phyloP scores from a whole-genome alignment of 2,797 vertebrate genomes.

The Gallinago stenura region DNA sequence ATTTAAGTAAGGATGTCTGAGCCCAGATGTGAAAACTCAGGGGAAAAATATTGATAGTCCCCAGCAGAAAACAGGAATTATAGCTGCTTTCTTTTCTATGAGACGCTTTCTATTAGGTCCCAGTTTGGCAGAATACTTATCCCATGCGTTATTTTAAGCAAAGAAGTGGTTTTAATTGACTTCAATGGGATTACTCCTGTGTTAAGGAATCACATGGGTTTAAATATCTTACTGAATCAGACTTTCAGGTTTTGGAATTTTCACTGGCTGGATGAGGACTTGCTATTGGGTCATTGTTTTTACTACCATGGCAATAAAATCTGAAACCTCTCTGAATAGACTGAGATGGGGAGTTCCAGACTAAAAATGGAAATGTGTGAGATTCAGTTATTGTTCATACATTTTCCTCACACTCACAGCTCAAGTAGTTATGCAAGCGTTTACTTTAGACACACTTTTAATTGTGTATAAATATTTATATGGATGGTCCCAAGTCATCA shows the following conservation, averaged over 20 bases:
- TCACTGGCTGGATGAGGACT: constrained; percentile 21
- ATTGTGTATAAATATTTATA: neutral
- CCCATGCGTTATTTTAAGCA: neutral
- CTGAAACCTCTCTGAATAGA: neutral
- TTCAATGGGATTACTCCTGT: constrained; percentile 8
- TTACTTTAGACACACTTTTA: neutral
- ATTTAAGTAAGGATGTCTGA: neutral
- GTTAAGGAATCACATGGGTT: constrained; percentile 1
- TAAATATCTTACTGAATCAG: constrained; percentile 26
- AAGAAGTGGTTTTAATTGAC: constrained; percentile 38
- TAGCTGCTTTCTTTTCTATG: constrained; percentile 47
- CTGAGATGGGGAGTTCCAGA: constrained; percentile 6
- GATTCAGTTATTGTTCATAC: constrained; percentile 42
- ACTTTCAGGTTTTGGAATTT: constrained; percentile 25
- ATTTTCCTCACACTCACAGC: constrained; percentile 4
- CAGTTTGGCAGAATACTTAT: neutral
- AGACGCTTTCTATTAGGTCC: neutral
- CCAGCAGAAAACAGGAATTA: constrained; percentile 31
- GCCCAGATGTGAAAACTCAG: constrained; percentile 7
- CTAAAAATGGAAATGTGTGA: constrained; percentile 55
- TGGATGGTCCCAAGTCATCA: neutral
- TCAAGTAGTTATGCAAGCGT: neutral
- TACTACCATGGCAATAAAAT: constrained; percentile 47
- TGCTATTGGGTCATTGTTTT: constrained; percentile 54
- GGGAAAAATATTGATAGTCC: neutral